Evolutionary conservation across 2,113 vertebrate genomes (phyloP), one percentile per base, ranked within the genome.

Genomic region (Catharus bicknelli): DNA sequence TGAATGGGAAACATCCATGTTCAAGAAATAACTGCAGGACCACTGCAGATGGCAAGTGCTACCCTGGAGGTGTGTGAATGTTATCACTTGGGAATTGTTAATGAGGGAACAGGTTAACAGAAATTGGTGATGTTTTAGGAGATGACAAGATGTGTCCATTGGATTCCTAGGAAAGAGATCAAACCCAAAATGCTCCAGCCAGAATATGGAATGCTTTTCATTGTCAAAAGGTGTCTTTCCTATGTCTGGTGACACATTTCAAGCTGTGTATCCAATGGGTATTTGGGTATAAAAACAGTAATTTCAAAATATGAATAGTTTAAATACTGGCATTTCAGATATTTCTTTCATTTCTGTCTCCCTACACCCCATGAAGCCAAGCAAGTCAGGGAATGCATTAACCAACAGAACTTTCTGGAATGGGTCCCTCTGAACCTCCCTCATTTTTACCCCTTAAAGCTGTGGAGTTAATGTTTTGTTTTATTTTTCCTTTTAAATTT

Each of bases 321-420:
- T 58, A 29, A 64, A 15, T 54, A 13, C 2, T 34, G 29, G 8
- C 16, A 27, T 9, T 82, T 87, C 27, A 70, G 54, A 22, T 54
- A 4, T 7, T 67, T 80, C 32, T 54, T 83, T 69, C 4, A 12
- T 82, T 90, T 83, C 34, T n/a, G n/a, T n/a, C n/a, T 26, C 20
- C 19, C 10, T 66, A 8, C 2, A 18, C 11, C 5, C 10, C 4
- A 14, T 0, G 0, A 11, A 59, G 21, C 48, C 19, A 13, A 61
- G 81, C 22, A 47, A 89, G 17, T 12, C 21, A 72, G 34, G 75
- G 42, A 88, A 66, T 1, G 6, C 10, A 68, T 26, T 21, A 43
- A 14, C 4, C 61, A 50, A 30, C 5, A 0, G 25, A 21, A 55
- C 12, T 38, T 69, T 86, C 19, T 73, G 54, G 25, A 91, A 64